phyloP scores from a whole-genome alignment of 2,113 vertebrate genomes.

The Cavia aperea region DNA sequence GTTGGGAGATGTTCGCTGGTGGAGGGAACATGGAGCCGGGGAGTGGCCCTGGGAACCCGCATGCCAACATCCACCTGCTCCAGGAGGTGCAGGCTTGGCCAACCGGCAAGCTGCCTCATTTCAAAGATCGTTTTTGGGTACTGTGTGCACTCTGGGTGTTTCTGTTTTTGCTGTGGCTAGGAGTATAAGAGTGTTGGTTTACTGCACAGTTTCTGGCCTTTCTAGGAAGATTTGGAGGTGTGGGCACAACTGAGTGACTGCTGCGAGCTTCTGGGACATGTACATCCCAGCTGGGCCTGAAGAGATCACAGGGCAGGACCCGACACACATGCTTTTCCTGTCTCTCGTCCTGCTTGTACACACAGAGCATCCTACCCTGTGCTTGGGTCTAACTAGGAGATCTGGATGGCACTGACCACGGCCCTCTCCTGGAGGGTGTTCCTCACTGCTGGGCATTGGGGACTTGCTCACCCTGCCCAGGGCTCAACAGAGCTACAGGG shows the following conservation, averaged over 20 bases:
- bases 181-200: rapidly evolving
- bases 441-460: neutral
- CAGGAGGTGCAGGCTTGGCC: neutral
- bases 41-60: neutral
- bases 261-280: neutral
- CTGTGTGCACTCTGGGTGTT: neutral
- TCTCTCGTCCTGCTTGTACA: neutral
- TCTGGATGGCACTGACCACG: rapidly evolving
- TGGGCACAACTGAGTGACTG: rapidly evolving
- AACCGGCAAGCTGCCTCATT: neutral
- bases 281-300: rapidly evolving
- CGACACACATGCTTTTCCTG: rapidly evolving
- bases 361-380: rapidly evolving
- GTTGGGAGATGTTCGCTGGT: neutral
- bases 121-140: neutral
- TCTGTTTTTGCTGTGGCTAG: neutral
- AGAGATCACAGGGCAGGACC: rapidly evolving
- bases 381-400: rapidly evolving
- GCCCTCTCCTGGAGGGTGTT: neutral
- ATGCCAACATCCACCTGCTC: neutral
- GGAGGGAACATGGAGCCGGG: neutral
- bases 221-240: neutral
- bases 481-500: neutral
- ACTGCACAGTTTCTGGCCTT: neutral
- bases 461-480: neutral